Evolutionary conservation across 2,888 invertebrate genomes (phyloP).

Genomic region (Andrena haemorrhoa): DNA sequence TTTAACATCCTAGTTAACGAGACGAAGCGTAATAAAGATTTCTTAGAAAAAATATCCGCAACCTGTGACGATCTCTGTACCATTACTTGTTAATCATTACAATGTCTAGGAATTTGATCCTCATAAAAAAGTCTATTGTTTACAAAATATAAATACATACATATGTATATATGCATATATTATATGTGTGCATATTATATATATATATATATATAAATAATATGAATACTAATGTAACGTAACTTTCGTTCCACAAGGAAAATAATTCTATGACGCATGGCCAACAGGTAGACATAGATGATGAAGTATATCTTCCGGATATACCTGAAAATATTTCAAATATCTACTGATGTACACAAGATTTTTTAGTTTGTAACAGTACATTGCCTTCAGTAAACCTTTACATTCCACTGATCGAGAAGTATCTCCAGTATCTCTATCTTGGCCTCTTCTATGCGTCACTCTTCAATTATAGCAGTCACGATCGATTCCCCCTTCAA

Average conservation of each 20-base stretch:
- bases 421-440: conserved; percentile 36
- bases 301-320: conserved; percentile 33
- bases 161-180: conserved; percentile 16
- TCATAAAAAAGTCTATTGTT: conserved; percentile 27
- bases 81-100: conserved; percentile 30
- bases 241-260: conserved; percentile 54
- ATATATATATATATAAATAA: conserved; percentile 27
- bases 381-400: conserved; percentile 38
- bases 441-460: not conserved
- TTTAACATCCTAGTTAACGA: not conserved
- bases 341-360: conserved; percentile 17
- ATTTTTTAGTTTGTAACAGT: conserved; percentile 10
- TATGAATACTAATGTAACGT: conserved; percentile 53
- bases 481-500: conserved; percentile 58
- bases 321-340: conserved; percentile 55
- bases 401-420: conserved; percentile 53
- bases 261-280: conserved; percentile 32
- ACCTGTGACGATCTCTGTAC: conserved; percentile 16
- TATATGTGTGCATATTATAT: conserved; percentile 7
- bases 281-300: conserved; percentile 27
- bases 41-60: conserved; percentile 24
- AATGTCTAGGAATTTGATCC: conserved; percentile 15
- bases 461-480: conserved; percentile 12
- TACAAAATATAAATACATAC: conserved; percentile 29
- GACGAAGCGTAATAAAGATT: conserved; percentile 17